A percentile compares a stretch with the other conserved stretches of the same genome.
Conservation (phyloP, 2,888 invertebrate genomes). For the Deroplatys truncata region DNA sequence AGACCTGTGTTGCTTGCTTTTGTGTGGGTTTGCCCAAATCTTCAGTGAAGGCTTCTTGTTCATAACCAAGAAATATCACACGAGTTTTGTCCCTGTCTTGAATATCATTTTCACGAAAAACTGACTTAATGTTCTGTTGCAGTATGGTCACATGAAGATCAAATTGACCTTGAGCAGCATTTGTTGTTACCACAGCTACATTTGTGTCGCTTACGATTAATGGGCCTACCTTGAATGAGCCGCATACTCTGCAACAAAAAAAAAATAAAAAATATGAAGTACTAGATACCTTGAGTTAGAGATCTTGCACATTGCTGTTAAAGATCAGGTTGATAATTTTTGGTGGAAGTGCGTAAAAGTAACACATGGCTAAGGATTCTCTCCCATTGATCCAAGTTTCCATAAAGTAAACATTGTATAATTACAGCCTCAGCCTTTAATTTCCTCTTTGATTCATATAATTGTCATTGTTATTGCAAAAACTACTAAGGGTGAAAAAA, state of each 20-base stretch:
- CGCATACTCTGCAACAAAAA: neutral
- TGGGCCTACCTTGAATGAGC: neutral
- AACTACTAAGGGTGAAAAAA: too few relatives aligned
- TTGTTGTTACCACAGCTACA: neutral
- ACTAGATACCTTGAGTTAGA: neutral
- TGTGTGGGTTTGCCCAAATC: neutral
- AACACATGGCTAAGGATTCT: too few relatives aligned
- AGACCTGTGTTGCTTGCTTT: neutral
- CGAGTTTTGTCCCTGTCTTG: neutral
- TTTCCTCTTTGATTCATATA: too few relatives aligned
- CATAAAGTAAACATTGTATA: too few relatives aligned
- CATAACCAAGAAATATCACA: neutral
- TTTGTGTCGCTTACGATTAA: neutral
- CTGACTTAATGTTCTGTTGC: neutral
- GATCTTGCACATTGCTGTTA: too few relatives aligned
- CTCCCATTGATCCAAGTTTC: too few relatives aligned
- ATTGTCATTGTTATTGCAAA: too few relatives aligned
- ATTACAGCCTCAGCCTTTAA: too few relatives aligned
- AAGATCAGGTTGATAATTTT: too few relatives aligned
- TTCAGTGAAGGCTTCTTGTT: neutral
- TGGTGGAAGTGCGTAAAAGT: too few relatives aligned
- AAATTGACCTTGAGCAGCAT: neutral
- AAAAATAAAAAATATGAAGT: neutral
- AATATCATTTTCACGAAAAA: neutral
- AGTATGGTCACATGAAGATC: neutral